Evolutionary conservation across 2,888 invertebrate species (phyloP).

Genomic region (Chaetogeoica ovagalla): DNA sequence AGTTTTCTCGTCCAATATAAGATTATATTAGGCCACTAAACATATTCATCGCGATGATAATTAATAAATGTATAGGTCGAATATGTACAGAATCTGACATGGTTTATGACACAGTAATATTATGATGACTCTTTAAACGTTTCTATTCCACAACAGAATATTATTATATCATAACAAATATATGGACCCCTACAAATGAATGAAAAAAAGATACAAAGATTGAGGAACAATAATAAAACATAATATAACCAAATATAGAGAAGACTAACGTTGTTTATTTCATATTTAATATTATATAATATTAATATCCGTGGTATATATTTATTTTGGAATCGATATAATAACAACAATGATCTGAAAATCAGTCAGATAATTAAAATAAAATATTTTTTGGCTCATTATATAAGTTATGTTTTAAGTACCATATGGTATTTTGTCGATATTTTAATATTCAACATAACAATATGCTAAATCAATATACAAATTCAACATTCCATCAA

Average conservation of each 20-base stretch:
- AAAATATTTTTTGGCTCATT: not conserved
- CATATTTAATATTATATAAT: slow-evolving; percentile 4
- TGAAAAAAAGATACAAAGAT: too few relatives aligned
- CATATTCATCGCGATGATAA: too few relatives aligned
- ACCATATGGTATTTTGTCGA: not conserved
- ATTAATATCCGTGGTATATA: not conserved
- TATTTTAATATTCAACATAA: not conserved
- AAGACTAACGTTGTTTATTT: slow-evolving; percentile 28
- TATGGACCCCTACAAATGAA: too few relatives aligned
- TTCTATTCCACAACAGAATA: too few relatives aligned
- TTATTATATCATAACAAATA: too few relatives aligned
- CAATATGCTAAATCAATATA: too few relatives aligned
- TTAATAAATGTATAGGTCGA: too few relatives aligned
- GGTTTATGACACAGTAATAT: too few relatives aligned
- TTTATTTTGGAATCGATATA: slow-evolving; percentile 14
- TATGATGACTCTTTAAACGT: too few relatives aligned
- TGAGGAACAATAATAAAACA: slow-evolving; percentile 1
- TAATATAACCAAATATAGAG: not conserved
- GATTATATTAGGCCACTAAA: too few relatives aligned
- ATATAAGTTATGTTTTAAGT: not conserved
- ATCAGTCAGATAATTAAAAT: not conserved
- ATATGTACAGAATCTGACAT: too few relatives aligned
- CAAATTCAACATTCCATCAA: not conserved
- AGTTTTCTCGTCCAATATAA: too few relatives aligned
- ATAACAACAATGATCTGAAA: slow-evolving; percentile 25